phyloP scores from a whole-genome alignment of 2,113 vertebrate species.

The Podarcis muralis region DNA sequence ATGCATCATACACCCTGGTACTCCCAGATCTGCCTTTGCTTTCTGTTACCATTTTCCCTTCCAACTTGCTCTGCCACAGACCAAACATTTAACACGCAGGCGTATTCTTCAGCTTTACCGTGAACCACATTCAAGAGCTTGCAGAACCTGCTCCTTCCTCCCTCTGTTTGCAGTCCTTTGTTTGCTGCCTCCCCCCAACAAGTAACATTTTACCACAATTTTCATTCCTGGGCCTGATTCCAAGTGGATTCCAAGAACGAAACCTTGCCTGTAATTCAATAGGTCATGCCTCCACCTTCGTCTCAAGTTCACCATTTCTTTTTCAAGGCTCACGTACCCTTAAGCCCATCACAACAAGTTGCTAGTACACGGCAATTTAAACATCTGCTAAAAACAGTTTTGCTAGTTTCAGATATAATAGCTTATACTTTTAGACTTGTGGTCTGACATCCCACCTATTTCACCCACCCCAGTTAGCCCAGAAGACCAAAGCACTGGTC shows the following conservation, averaged over 20 bases:
- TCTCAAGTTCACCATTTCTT: slow-evolving; percentile 53
- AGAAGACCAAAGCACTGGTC: neutral
- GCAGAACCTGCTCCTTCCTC: slow-evolving; percentile 50
- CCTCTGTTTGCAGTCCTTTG: slow-evolving; percentile 28
- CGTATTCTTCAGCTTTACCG: slow-evolving; percentile 9
- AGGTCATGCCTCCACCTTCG: slow-evolving; percentile 52
- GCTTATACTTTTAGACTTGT: slow-evolving; percentile 30
- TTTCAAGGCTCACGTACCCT: slow-evolving; percentile 54
- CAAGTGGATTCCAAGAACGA: slow-evolving; percentile 53
- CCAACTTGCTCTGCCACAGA: neutral
- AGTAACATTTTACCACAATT: slow-evolving; percentile 60
- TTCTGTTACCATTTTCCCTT: slow-evolving; percentile 40
- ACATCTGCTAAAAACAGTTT: slow-evolving; percentile 61
- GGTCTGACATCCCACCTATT: slow-evolving; percentile 59
- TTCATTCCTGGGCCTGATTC: slow-evolving; percentile 53
- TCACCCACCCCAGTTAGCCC: slow-evolving; percentile 43
- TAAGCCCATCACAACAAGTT: slow-evolving; percentile 65
- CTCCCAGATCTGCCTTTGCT: neutral
- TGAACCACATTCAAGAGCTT: slow-evolving; percentile 49
- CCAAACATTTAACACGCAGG: neutral
- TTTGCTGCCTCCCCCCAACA: slow-evolving; percentile 44
- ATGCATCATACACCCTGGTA: rapidly evolving
- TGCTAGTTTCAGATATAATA: slow-evolving; percentile 39
- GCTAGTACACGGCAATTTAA: slow-evolving; percentile 63
- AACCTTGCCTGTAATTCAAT: slow-evolving; percentile 34